Base-by-base conservation (phyloP, 2,888 invertebrate genomes). In the Lacanobia oleracea region DNA sequence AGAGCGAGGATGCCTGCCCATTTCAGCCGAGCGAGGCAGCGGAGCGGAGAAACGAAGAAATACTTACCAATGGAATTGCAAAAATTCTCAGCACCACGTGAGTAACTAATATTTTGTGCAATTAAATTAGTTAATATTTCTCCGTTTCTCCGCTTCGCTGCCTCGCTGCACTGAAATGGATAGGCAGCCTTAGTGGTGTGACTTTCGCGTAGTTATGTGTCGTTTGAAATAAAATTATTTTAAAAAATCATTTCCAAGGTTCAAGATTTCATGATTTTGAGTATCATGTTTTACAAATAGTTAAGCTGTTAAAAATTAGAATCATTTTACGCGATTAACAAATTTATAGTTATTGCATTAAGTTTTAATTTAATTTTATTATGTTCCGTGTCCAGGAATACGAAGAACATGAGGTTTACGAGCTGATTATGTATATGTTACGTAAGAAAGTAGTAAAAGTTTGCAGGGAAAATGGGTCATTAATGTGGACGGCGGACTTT, bases 371-470 rank as follows among this genome's bases (percentile, higher is more conserved):
- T 80, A 80, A 83, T 33, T 67, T 82, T 80, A 80, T 74, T 67
- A 57, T 69, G 63, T 62, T 69, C n/a, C 43, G 18, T 67, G 80
- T 79, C 63, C 53, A 64, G 69, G 75, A 67, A 82, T 74, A 83
- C 63, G 75, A 82, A 79, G 71, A 61, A 79, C 80, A 69, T 83
- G 75, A 79, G 63, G 66, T 85, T 83, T 85, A 83, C 86, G 86
- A 83, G 37, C 81, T 83, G 86, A 85, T 85, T 85, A 85, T 83
- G 68, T 67, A 73, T 61, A 33, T 61, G 40, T 85, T 83, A 56
- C 81, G 84, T 65, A 85, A 85, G 51, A 82, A 56, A 68, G 86
- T 72, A 73, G 75, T 83, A 81, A 83, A 85, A 83, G 53, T 72
- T 23, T 33, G 50, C 54, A 40, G 51, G 21, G 69, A 76, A 83